Percentiles rank a stretch among this genome's conserved stretches.
These are phyloP conservation scores for Acanthosepion pharaonis DNA, from an alignment of 2,888 invertebrate species.

Conservation along the genomic window DNA sequence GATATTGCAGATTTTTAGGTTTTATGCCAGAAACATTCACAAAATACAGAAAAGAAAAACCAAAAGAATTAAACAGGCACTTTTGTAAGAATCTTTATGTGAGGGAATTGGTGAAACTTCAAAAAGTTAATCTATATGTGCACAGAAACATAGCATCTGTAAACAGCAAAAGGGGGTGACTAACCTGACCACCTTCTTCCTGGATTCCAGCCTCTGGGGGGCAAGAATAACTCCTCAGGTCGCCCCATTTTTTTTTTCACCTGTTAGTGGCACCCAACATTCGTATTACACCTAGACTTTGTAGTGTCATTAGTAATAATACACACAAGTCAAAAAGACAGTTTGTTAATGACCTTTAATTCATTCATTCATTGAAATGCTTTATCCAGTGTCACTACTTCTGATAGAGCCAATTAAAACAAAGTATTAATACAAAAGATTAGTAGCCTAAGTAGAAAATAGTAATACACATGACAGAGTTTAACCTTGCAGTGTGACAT, in stretches of 20 bases:
- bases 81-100: background rate
- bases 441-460: background rate
- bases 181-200: slow-evolving; percentile 21
- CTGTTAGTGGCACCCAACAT: background rate
- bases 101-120: background rate
- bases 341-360: background rate
- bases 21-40: too few relatives aligned
- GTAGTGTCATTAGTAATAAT: background rate
- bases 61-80: background rate
- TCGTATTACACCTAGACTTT: background rate
- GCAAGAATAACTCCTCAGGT: background rate
- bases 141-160: background rate
- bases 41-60: background rate
- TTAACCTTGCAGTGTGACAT: background rate
- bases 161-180: background rate
- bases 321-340: background rate
- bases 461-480: background rate
- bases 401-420: background rate
- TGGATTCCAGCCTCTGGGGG: slow-evolving; percentile 8
- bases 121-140: background rate
- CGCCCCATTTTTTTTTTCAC: background rate
- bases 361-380: background rate
- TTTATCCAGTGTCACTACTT: background rate
- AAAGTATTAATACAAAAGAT: background rate
- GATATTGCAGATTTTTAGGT: too few relatives aligned